Conservation (phyloP, 2,113 vertebrate species). For the Chascanopsetta lugubris region DNA sequence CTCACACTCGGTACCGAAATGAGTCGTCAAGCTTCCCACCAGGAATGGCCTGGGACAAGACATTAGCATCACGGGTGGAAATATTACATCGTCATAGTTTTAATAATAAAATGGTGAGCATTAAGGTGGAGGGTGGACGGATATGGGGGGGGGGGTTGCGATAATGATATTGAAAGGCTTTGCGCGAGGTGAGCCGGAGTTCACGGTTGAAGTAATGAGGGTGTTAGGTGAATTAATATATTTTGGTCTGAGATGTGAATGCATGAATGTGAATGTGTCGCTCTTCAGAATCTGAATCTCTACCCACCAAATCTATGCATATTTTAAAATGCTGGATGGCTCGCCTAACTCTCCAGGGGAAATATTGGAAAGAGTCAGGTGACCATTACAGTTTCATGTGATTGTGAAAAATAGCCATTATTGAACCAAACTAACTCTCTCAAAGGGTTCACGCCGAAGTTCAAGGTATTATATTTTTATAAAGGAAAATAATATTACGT, state of each 20-base stretch:
- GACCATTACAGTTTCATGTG: slow-evolving; percentile 32
- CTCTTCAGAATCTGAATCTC: neutral
- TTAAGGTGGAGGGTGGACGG: slow-evolving; percentile 1
- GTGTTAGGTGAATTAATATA: slow-evolving; percentile 62
- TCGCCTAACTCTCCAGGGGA: slow-evolving; percentile 29
- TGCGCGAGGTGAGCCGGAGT: slow-evolving; percentile 59
- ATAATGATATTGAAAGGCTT: slow-evolving; percentile 53
- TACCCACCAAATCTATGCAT: neutral
- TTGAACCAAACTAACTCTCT: slow-evolving; percentile 15
- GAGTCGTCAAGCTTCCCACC: slow-evolving; percentile 51
- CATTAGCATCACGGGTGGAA: slow-evolving; percentile 60
- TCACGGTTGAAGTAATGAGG: slow-evolving; percentile 68
- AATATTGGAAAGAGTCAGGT: slow-evolving; percentile 37
- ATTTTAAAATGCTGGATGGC: slow-evolving; percentile 44
- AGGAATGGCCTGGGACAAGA: slow-evolving; percentile 66
- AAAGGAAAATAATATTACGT: slow-evolving; percentile 10
- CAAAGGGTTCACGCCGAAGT: slow-evolving; percentile 18
- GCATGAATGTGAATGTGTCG: slow-evolving; percentile 50
- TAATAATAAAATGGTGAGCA: slow-evolving; percentile 54
- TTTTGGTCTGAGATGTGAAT: slow-evolving; percentile 48
- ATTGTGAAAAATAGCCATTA: slow-evolving; percentile 40
- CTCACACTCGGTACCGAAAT: slow-evolving; percentile 46
- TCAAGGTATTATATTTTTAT: slow-evolving; percentile 5
- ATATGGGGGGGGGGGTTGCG: neutral
- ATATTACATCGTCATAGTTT: slow-evolving; percentile 67